phyloP scores from a whole-genome alignment of 2,888 invertebrate species.

The Pyrochroa serraticornis region DNA sequence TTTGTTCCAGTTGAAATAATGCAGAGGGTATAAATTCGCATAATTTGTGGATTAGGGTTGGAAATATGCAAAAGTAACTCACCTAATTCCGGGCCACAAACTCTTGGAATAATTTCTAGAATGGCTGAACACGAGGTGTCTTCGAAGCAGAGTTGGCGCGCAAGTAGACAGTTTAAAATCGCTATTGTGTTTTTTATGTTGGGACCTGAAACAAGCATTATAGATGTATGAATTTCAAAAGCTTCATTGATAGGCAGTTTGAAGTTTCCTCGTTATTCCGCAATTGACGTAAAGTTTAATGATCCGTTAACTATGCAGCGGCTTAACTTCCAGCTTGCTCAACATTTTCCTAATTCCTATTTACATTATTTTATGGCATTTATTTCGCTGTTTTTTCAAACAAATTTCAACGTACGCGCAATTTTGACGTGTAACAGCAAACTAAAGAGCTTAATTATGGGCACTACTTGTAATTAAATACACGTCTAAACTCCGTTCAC shows the following conservation, averaged over 20 bases:
- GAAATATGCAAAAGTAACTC: conserved; percentile 56
- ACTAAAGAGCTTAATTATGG: conserved; percentile 17
- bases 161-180: conserved; percentile 86
- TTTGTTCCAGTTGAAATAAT: conserved; percentile 15
- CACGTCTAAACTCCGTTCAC: not conserved
- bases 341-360: conserved; percentile 25
- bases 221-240: conserved; percentile 26
- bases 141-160: conserved; percentile 87
- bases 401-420: conserved; percentile 9
- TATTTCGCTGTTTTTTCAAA: conserved; percentile 15
- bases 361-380: conserved; percentile 13
- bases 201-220: conserved; percentile 67
- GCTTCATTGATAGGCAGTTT: conserved; percentile 26
- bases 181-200: conserved; percentile 80
- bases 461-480: conserved; percentile 5
- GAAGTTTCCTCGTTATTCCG: conserved; percentile 13
- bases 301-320: conserved; percentile 23
- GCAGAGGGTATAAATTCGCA: conserved; percentile 20
- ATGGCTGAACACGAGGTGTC: conserved; percentile 90
- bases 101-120: conserved; percentile 87
- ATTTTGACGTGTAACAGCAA: conserved; percentile 16
- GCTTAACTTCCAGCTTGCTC: conserved; percentile 21
- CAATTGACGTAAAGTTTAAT: conserved; percentile 22
- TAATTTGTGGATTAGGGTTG: conserved; percentile 19
- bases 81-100: conserved; percentile 92